Conservation (phyloP, 37 sponge, comb jelly and placozoan genomes). For the Agelas oroides region DNA sequence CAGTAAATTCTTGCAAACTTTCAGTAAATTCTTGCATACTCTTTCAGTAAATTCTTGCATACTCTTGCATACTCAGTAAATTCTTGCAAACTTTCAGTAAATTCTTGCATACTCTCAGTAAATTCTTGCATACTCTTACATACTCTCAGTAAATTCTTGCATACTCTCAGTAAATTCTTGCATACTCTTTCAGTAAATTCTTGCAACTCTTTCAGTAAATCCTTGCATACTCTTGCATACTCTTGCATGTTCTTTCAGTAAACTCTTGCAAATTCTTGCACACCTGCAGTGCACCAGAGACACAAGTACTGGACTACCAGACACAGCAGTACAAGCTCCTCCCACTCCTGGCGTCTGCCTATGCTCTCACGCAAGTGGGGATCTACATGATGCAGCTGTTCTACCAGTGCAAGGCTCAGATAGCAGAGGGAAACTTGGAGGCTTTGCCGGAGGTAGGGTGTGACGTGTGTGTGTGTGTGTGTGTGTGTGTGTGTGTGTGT, state of each 20-base stretch:
- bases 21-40: no score
- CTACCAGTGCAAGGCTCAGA: constrained; percentile 32
- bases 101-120: no score
- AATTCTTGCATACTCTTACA: no score
- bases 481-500: neutral
- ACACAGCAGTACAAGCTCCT: constrained; percentile 92
- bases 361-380: constrained; percentile 67
- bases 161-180: no score
- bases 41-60: no score
- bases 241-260: neutral
- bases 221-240: neutral
- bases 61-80: neutral
- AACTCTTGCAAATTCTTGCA: neutral
- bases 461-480: no score
- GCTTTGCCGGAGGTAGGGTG: constrained; percentile 80
- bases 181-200: no score
- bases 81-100: constrained; percentile 22
- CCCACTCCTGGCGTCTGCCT: constrained; percentile 83
- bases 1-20: neutral
- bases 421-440: constrained; percentile 75
- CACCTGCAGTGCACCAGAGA: constrained; percentile 79
- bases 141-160: no score
- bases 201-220: no score
- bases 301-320: constrained; percentile 88
- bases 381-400: constrained; percentile 66